Evolutionary conservation across 2,888 invertebrate genomes (phyloP).

Genomic region (Ferdinandea cuprea): DNA sequence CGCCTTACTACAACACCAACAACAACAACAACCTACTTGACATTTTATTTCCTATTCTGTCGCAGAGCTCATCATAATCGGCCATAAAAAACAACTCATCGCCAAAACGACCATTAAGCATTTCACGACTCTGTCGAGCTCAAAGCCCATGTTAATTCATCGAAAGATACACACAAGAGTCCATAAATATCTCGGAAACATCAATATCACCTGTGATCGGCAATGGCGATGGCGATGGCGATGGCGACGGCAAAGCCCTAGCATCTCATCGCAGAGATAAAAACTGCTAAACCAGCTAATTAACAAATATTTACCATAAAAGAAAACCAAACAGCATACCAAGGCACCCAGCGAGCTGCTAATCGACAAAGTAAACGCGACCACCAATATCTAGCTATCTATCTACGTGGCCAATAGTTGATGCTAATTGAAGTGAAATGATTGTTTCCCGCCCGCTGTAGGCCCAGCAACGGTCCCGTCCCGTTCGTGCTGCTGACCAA

Average conservation of each 20-base stretch:
- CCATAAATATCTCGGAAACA: conserved; percentile 20
- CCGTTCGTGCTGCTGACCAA: conserved; percentile 15
- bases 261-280: conserved; percentile 10
- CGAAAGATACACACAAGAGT: conserved; percentile 20
- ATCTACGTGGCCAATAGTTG: conserved; percentile 57
- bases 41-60: conserved; percentile 39
- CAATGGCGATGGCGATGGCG: background rate
- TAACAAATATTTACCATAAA: conserved; percentile 63
- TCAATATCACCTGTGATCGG: conserved; percentile 12
- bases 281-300: conserved; percentile 57
- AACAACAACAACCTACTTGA: conserved; percentile 1
- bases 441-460: conserved; percentile 13
- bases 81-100: conserved; percentile 33
- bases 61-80: conserved; percentile 52
- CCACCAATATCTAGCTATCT: conserved; percentile 1
- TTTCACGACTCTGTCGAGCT: conserved; percentile 45
- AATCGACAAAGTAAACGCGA: conserved; percentile 49
- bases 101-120: conserved; percentile 21
- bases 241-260: conserved; percentile 10
- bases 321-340: conserved; percentile 34
- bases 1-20: conserved; percentile 9
- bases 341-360: conserved; percentile 32
- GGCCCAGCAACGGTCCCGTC: background rate
- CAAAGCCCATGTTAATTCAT: conserved; percentile 27
- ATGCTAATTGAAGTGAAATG: conserved; percentile 73